These are phyloP conservation scores for Sinodicranocentrus sp. DNA, from an alignment of 2,888 invertebrate genomes.

Conservation along the genomic window DNA sequence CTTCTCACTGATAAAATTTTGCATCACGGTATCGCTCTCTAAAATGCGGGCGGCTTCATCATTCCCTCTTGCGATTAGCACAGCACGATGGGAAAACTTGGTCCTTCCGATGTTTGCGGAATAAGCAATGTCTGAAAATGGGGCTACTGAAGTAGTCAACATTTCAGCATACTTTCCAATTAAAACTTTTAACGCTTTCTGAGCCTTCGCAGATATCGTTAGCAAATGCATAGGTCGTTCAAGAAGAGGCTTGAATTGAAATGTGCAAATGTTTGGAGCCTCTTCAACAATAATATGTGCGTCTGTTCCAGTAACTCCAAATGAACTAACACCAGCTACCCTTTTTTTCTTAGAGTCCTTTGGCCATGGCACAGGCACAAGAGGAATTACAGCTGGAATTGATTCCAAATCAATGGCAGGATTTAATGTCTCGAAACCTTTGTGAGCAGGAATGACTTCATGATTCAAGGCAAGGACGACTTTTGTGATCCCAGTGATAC, in stretches of 20 bases:
- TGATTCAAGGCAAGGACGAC: constrained; percentile 52
- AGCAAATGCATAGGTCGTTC: no score
- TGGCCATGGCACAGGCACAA: no score
- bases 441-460: constrained; percentile 57
- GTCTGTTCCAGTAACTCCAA: constrained; percentile 44
- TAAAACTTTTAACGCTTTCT: no score
- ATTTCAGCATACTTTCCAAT: no score
- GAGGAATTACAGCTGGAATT: constrained; percentile 61
- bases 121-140: constrained; percentile 18
- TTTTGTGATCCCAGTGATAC: constrained; percentile 60
- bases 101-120: constrained; percentile 43
- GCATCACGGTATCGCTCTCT: neutral
- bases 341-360: no score
- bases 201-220: no score
- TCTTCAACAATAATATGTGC: constrained; percentile 61
- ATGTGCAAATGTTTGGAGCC: neutral
- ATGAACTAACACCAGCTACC: constrained; percentile 35
- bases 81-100: constrained; percentile 43
- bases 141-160: no score
- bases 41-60: neutral
- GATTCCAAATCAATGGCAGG: constrained; percentile 55
- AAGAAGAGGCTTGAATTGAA: no score
- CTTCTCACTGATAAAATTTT: neutral
- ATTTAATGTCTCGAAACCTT: constrained; percentile 49
- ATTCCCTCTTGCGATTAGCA: constrained; percentile 6